Evolutionary conservation across 1,140 invertebrate species (phyloP).

Genomic region (Helicoverpa armigera): DNA sequence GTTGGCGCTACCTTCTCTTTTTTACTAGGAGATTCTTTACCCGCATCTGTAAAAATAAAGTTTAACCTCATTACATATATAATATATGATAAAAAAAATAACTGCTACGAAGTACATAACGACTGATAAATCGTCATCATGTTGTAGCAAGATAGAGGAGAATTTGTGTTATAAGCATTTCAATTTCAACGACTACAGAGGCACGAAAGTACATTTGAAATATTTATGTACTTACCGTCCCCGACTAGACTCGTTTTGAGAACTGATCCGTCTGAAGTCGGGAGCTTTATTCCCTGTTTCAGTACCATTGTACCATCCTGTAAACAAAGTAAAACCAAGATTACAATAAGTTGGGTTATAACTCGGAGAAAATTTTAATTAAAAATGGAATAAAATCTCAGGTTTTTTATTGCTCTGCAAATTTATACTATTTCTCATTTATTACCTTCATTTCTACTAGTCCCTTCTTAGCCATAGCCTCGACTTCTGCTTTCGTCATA

Average conservation of each 20-base stretch:
- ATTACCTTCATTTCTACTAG: conserved; percentile 87
- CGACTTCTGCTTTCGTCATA: conserved; percentile 88
- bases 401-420: no score
- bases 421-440: no score
- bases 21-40: conserved; percentile 64
- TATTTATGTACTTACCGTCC: conserved; percentile 58
- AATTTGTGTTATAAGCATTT: no score
- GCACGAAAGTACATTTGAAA: not conserved
- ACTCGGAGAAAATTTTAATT: not conserved
- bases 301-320: conserved; percentile 85
- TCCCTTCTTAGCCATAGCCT: conserved; percentile 87
- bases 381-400: not conserved
- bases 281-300: conserved; percentile 83
- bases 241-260: conserved; percentile 64
- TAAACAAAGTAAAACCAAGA: conserved; percentile 52
- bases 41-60: conserved; percentile 58
- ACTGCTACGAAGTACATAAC: no score
- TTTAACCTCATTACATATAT: no score
- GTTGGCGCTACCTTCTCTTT: conserved; percentile 61
- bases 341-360: not conserved
- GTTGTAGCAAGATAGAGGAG: no score
- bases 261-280: conserved; percentile 59
- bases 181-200: not conserved
- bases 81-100: no score
- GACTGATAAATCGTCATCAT: no score